Evolutionary conservation across 2,888 invertebrate species (phyloP), one percentile per base, ranked within the genome.

Genomic region (Chymomyza amoena): DNA sequence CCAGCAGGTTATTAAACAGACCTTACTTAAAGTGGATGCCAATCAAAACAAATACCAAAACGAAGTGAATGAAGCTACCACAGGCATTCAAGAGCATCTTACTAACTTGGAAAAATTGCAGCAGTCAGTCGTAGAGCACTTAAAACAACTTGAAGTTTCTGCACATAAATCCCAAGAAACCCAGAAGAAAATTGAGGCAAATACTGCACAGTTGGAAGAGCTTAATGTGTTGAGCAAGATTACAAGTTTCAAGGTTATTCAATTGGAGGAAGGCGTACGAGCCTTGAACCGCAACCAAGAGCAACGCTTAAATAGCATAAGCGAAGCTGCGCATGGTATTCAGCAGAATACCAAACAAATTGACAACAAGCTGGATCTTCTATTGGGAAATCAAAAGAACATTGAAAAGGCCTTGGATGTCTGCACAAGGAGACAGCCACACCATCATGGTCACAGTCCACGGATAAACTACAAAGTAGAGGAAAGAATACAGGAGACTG

Each of bases 361-460:
- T 18, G 77, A 87, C 45, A 70, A 74, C 18, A 83, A 83, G 25
- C 61, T 87, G 20, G 73, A 61, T 0, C 68, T 68, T 2, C 56
- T 83, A 6, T 66, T 87, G 0, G 70, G 69, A 52, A 77, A 73
- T 5, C 88, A 83, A 51, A 83, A 80, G 20, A 78, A 68, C 28
- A 80, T 83, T 36, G 83, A 80, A 28, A 70, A 66, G 15, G 52
- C 69, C 0, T 45, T 84, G 28, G 64, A 70, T 4, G 68, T 66
- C 4, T 85, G 80, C 66, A 75, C 72, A 59, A 76, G 70, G 7
- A 39, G 28, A 56, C 60, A 57, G 10, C 45, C 61, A 6, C 39
- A 64, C 15, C 57, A 45, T 45, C 13, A 45, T 45, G 39, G 39
- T 13, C 13, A 45, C 39, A 45, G 13, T 45, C 39, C 39, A 45